phyloP scores from a whole-genome alignment of 2,888 invertebrate species.

The Melieria picta region DNA sequence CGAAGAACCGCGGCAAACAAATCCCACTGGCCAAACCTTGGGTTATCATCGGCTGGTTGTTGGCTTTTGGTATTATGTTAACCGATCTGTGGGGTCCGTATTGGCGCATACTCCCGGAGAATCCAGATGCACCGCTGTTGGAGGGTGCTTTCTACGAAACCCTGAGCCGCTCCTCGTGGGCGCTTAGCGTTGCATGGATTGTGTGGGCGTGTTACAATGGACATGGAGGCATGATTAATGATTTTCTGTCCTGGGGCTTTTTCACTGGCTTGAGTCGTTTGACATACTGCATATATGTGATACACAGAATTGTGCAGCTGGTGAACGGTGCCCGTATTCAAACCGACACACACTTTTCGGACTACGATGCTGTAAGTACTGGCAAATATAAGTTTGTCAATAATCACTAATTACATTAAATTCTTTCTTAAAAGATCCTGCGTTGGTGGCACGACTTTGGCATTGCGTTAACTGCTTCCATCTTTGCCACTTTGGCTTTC shows the following conservation, averaged over 20 bases:
- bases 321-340: constrained; percentile 58
- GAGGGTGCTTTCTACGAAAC: constrained; percentile 64
- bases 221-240: constrained; percentile 62
- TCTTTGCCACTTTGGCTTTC: constrained; percentile 66
- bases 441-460: constrained; percentile 66
- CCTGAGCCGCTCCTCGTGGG: constrained; percentile 60
- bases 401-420: not conserved
- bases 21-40: constrained; percentile 55
- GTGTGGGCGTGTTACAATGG: constrained; percentile 65
- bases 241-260: constrained; percentile 61
- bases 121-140: constrained; percentile 46
- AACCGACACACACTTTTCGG: constrained; percentile 59
- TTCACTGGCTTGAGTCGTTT: constrained; percentile 62
- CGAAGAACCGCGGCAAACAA: constrained; percentile 57
- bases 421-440: constrained; percentile 55
- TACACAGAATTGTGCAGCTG: constrained; percentile 61
- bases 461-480: constrained; percentile 60
- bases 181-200: constrained; percentile 61
- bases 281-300: constrained; percentile 63
- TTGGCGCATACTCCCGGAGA: constrained; percentile 57
- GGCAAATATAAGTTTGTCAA: not conserved
- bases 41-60: constrained; percentile 60
- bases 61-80: constrained; percentile 57
- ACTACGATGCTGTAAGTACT: constrained; percentile 59
- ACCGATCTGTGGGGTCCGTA: constrained; percentile 61